These are phyloP conservation scores for Paramuricea clavata DNA, from an alignment of 92 coral and sea anemone genomes.

Conservation along the genomic window DNA sequence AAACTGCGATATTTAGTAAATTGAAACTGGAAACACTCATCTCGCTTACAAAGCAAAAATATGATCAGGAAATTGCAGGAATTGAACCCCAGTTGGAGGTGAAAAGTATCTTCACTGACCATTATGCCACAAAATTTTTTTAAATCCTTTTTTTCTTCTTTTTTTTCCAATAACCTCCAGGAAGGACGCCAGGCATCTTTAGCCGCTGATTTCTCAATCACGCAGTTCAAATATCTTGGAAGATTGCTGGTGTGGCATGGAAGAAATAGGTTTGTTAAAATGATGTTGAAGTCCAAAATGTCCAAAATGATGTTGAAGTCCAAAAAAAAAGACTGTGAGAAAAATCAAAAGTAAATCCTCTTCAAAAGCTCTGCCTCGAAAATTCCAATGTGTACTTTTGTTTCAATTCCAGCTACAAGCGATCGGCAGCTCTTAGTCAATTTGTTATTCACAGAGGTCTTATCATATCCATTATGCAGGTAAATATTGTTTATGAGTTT, in stretches of 20 bases:
- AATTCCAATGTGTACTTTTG: too few relatives aligned
- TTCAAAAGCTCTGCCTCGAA: neutral
- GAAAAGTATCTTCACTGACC: too few relatives aligned
- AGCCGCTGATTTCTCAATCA: slow-evolving; percentile 98
- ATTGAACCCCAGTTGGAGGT: too few relatives aligned
- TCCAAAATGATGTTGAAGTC: neutral
- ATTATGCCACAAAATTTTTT: too few relatives aligned
- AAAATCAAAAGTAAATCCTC: neutral
- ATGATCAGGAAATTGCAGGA: too few relatives aligned
- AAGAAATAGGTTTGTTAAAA: slow-evolving; percentile 85
- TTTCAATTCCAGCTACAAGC: slow-evolving; percentile 78
- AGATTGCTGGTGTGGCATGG: slow-evolving; percentile 97
- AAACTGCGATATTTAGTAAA: too few relatives aligned
- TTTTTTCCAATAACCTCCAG: too few relatives aligned
- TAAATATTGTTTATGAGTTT: slow-evolving; percentile 9
- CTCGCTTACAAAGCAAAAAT: too few relatives aligned
- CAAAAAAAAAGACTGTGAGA: neutral
- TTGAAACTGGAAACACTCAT: too few relatives aligned
- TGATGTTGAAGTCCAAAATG: neutral
- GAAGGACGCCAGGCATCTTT: slow-evolving; percentile 99
- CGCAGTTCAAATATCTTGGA: slow-evolving; percentile 91
- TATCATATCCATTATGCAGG: slow-evolving; percentile 96
- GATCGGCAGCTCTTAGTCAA: slow-evolving; percentile 96
- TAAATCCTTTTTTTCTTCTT: too few relatives aligned
- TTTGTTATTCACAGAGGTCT: slow-evolving; percentile 97